Evolutionary conservation across 2,113 vertebrate species (phyloP), one percentile per base, ranked within the genome.

Genomic region (Boulengeromyrus knoepffleri): DNA sequence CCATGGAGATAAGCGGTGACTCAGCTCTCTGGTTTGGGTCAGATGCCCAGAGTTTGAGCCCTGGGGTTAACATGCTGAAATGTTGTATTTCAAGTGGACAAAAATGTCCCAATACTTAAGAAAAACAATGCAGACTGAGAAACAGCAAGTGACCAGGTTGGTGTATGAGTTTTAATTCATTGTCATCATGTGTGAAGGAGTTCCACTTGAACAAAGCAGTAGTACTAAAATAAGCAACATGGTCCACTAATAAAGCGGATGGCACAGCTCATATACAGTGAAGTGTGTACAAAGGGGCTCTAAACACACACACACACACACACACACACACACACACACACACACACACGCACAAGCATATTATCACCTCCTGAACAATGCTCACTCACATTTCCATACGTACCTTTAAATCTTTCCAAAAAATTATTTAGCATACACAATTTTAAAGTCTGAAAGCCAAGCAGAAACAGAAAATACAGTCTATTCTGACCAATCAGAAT

Each of bases 131-230:
- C 36, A 53, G 90, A 92, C 24, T 80, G 91, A 5, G 8, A 3
- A 58, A 17, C 88, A 24, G n/a, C 87, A 39, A n/a, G 46, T 6
- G 21, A 89, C 21, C 45, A 42, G 89, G 42, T 17, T 52, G 56
- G 2, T 58, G 86, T 90, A 8, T 47, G 89, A 94, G 36, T 70
- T 90, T 90, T 95, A 94, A 95, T 95, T 96, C 88, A 89, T 93
- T 42, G 92, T 93, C 92, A 91, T 91, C 92, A 94, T 92, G 77
- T 85, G 92, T 92, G 92, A 90, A 90, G 31, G 52, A 70, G 88
- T 90, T 90, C 62, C 85, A 80, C 24, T 24, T 70, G 39, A 10
- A 62, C 52, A 31, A 15, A 91, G 86, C 42, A 5, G 27, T 52
- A 77, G 58, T 47, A 56, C 83, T 87, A 89, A 89, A 56, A 86